These are phyloP conservation scores for Allophyes oxyacanthae DNA, from an alignment of 2,888 invertebrate genomes.

Conservation along the genomic window DNA sequence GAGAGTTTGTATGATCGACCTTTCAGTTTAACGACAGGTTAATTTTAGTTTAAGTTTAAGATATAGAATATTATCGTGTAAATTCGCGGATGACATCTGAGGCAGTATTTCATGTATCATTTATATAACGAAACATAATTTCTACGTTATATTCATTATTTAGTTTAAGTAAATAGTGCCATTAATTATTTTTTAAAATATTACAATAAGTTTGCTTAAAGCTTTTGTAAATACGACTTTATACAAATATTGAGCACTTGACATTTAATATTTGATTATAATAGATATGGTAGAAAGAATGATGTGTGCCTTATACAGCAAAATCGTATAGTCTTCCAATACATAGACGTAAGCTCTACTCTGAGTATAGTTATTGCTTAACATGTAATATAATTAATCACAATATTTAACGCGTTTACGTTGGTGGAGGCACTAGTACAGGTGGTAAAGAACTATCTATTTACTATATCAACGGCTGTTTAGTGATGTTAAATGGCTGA, in stretches of 20 bases:
- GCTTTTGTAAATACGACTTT: slow-evolving; percentile 51
- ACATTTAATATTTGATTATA: slow-evolving; percentile 39
- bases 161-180: slow-evolving; percentile 69
- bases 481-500: too few relatives aligned
- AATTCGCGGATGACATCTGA: slow-evolving; percentile 84
- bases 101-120: slow-evolving; percentile 85
- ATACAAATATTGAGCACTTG: slow-evolving; percentile 33
- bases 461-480: too few relatives aligned
- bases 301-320: slow-evolving; percentile 86
- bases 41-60: slow-evolving; percentile 29
- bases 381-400: slow-evolving; percentile 37
- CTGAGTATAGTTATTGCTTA: slow-evolving; percentile 30
- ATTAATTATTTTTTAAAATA: slow-evolving; percentile 60
- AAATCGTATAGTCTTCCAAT: slow-evolving; percentile 86
- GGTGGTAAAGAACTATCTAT: too few relatives aligned
- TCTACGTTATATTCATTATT: slow-evolving; percentile 56
- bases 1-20: slow-evolving; percentile 35
- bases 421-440: too few relatives aligned
- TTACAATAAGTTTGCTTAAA: slow-evolving; percentile 37
- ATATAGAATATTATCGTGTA: slow-evolving; percentile 64
- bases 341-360: slow-evolving; percentile 33
- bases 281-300: slow-evolving; percentile 58
- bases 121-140: slow-evolving; percentile 56
- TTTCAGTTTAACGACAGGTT: slow-evolving; percentile 40
- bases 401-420: slow-evolving; percentile 26